Conservation (phyloP, 1,140 invertebrate genomes). For the Drosophila sturtevanti region DNA sequence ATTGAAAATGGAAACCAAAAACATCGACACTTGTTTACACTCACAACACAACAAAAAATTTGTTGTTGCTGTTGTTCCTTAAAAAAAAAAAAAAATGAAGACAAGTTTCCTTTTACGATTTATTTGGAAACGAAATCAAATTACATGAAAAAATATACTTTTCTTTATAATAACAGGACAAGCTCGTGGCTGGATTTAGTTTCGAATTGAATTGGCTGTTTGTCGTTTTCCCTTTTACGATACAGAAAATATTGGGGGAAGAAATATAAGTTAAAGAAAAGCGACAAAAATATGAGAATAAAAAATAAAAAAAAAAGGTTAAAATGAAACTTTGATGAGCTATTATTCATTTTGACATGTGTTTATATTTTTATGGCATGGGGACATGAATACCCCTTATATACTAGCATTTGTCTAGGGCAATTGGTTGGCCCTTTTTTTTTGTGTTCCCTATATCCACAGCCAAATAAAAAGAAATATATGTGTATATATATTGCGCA, state of each 20-base stretch:
- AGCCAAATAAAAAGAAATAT: not conserved
- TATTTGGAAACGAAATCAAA: conserved; percentile 39
- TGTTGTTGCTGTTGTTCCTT: not conserved
- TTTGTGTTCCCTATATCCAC: not conserved
- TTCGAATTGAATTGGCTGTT: not conserved
- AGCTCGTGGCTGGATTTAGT: not conserved
- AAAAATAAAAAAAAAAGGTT: conserved; percentile 36
- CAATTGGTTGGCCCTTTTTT: conserved; percentile 28
- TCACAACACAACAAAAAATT: not conserved
- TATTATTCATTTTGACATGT: conserved; percentile 76
- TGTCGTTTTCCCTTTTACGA: not conserved
- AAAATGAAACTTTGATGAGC: conserved; percentile 77
- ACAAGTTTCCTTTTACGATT: conserved; percentile 11
- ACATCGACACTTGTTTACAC: conserved; percentile 36
- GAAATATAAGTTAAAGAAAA: not conserved
- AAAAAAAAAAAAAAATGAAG: not conserved
- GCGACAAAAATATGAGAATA: not conserved
- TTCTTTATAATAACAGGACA: not conserved
- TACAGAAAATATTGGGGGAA: not conserved
- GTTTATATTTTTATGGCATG: conserved; percentile 27
- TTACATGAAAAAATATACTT: conserved; percentile 19
- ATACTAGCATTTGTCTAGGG: conserved; percentile 59
- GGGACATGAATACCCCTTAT: not conserved
- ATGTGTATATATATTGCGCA: conserved; percentile 29
- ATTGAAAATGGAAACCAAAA: conserved; percentile 61